Base-by-base conservation (phyloP, 2,888 invertebrate species). In the Pediacus dermestoides region DNA sequence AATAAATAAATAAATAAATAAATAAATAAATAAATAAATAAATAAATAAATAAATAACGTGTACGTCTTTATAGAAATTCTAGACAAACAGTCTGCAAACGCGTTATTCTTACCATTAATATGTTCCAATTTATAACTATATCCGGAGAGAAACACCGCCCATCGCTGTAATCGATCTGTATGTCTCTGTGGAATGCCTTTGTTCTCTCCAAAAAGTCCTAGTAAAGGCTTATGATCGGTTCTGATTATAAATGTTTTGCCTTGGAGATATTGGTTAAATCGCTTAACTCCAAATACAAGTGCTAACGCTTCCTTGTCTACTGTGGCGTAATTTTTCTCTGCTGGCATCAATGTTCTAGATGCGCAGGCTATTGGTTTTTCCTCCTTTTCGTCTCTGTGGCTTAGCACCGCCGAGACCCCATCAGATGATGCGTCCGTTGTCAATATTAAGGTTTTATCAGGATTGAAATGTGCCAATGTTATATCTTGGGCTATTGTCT, bases 221-320 rank as follows among this genome's bases (percentile, higher is more conserved):
- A 54, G 37, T 8, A 63, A 43, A 3, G 60, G 63, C 33, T 60
- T 61, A 34, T 63, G 61, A 38, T 66, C 63, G 0, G 58, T 54
- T 4, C 38, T 34, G 2, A 65, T 34, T 2, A 46, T 48, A 46
- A 64, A 62, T 10, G 52, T 39, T n/a, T 42, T 52, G 3, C 61
- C 60, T 12, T 48, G 22, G 21, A 63, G 45, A 52, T 63, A 64
- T 30, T 63, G 58, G 37, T 58, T 50, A 42, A 61, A 62, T 26
- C 55, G 58, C n/a, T 44, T 42, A 1, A 57, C 45, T 1, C 53
- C 55, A 53, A 52, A 63, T 39, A 46, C 54, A 43, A 61, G 59
- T 7, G 41, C 31, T n/a, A 37, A n/a, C 1, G 26, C 37, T 16
- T 37, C 31, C 15, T 37, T 37, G 3, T 31, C 25, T n/a, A 31